phyloP scores from a whole-genome alignment of 2,888 invertebrate genomes.

The Temnothorax unifasciatus region DNA sequence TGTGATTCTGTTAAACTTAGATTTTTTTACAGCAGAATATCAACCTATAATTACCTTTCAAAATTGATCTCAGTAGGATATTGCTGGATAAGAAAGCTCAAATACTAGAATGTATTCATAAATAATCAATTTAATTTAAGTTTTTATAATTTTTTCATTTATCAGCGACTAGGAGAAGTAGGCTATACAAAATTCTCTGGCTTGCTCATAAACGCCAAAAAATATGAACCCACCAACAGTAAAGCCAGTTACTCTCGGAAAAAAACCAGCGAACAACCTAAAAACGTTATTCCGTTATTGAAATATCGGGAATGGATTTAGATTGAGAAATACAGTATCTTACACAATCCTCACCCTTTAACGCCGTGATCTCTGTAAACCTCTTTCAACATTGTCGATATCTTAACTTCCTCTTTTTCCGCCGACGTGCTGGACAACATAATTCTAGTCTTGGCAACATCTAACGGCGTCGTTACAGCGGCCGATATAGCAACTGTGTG shows the following conservation, averaged over 20 bases:
- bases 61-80: neutral
- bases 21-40: constrained; percentile 6
- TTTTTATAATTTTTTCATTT: neutral
- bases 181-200: constrained; percentile 83
- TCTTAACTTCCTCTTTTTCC: constrained; percentile 85
- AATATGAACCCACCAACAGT: constrained; percentile 97
- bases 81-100: neutral
- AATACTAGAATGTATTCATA: neutral
- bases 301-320: neutral
- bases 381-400: constrained; percentile 87
- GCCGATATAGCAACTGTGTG: constrained; percentile 92
- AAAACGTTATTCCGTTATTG: constrained; percentile 70
- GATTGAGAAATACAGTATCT: neutral
- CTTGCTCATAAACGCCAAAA: constrained; percentile 96
- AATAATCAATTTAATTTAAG: neutral
- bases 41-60: constrained; percentile 10
- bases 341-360: constrained; percentile 87
- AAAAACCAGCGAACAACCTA: constrained; percentile 95
- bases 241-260: constrained; percentile 95
- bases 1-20: neutral
- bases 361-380: constrained; percentile 91
- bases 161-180: constrained; percentile 48
- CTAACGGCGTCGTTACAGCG: constrained; percentile 96
- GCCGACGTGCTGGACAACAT: constrained; percentile 93
- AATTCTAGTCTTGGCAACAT: constrained; percentile 98